phyloP scores from a whole-genome alignment of 2,113 vertebrate genomes.

The Octodon degus region DNA sequence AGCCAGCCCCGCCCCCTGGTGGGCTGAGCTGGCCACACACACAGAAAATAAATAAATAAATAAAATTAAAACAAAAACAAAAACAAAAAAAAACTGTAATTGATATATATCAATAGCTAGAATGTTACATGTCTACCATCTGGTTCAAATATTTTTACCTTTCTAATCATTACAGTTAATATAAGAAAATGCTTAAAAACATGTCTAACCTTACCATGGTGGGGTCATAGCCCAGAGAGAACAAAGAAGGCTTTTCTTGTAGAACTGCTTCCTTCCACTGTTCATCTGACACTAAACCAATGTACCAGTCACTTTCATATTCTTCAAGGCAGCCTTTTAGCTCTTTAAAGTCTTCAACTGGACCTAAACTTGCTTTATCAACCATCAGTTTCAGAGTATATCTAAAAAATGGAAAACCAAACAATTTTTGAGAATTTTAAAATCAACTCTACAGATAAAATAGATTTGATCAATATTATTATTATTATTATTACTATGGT shows the following conservation, averaged over 20 bases:
- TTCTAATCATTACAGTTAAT: neutral
- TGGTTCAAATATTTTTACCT: constrained; percentile 52
- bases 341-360: constrained; percentile 92
- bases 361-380: constrained; percentile 96
- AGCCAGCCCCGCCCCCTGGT: too few species aligned
- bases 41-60: too few species aligned
- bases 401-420: constrained; percentile 84
- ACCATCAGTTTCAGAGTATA: constrained; percentile 97
- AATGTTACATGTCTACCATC: constrained; percentile 5
- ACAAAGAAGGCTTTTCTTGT: constrained; percentile 96
- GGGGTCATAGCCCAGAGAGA: constrained; percentile 95
- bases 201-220: constrained; percentile 91
- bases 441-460: constrained; percentile 10
- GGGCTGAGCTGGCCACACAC: too few species aligned
- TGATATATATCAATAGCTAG: neutral
- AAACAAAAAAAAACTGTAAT: neutral
- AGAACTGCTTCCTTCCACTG: constrained; percentile 95
- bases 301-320: constrained; percentile 96
- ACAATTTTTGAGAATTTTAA: constrained; percentile 56
- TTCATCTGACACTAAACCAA: constrained; percentile 93
- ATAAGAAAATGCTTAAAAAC: constrained; percentile 10
- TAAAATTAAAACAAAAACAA: too few species aligned
- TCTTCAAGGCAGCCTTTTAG: constrained; percentile 92
- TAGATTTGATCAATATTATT: neutral
- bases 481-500: too few species aligned